phyloP scores from a whole-genome alignment of 1,140 invertebrate species.

The Pogonomyrmex californicus region DNA sequence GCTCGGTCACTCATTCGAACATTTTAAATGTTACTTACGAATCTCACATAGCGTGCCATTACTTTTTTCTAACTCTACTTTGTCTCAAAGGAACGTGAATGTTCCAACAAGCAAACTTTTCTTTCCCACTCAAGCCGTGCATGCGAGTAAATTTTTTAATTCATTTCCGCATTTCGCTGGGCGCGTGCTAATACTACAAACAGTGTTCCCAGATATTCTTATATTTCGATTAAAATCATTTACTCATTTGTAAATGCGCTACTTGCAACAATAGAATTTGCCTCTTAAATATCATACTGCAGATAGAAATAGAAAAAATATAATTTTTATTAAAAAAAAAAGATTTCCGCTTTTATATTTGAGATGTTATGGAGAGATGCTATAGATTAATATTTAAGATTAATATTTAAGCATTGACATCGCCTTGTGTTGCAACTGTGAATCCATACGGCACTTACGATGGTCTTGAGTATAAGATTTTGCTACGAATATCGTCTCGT shows the following conservation, averaged over 20 bases:
- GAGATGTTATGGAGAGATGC: not conserved
- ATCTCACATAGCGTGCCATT: slow-evolving; percentile 18
- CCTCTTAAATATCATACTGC: not conserved
- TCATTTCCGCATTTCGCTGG: slow-evolving; percentile 37
- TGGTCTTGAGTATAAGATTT: not conserved
- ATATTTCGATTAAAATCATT: not conserved
- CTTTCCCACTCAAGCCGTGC: not conserved
- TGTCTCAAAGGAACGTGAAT: slow-evolving; percentile 24
- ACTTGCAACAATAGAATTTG: slow-evolving; percentile 2
- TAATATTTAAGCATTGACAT: slow-evolving; percentile 5
- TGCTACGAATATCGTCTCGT: slow-evolving; percentile 9
- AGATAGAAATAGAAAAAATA: not conserved
- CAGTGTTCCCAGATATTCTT: not conserved
- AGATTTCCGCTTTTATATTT: not conserved
- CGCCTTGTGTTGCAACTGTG: not conserved
- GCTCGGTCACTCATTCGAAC: slow-evolving; percentile 49
- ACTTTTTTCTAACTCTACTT: slow-evolving; percentile 17
- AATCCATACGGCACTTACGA: slow-evolving; percentile 4
- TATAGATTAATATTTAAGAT: slow-evolving; percentile 3
- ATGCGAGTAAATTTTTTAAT: slow-evolving; percentile 46
- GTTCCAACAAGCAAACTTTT: slow-evolving; percentile 35
- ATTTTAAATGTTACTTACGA: slow-evolving; percentile 60
- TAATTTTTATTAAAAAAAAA: not conserved
- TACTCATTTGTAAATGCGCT: too few relatives aligned
- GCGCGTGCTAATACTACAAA: slow-evolving; percentile 15